Evolutionary conservation across 2,113 vertebrate genomes (phyloP), one percentile per base, ranked within the genome.

Genomic region (Oncorhynchus gorbuscha): DNA sequence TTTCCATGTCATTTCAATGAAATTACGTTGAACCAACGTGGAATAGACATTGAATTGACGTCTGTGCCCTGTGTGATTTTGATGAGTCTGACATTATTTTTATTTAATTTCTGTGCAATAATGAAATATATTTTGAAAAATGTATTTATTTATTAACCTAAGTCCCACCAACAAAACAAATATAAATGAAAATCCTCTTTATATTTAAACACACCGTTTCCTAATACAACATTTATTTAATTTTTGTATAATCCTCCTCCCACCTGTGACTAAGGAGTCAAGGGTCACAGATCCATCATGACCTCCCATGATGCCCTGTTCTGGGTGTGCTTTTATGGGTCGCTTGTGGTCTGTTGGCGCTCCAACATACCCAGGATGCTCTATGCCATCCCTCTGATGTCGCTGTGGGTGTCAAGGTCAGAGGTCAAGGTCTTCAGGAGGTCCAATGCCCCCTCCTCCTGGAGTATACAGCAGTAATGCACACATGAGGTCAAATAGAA

Each of bases 401-500:
- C 93, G 2, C 88, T 85, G 83, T 97, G 95, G 4, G 94, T 96
- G 87, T 94, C 90, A n/a, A 93, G 90, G 0, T 96, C 94, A 59
- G 93, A 90, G 84, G 93, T 93, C 89, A 98, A 92, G 87, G 91
- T 93, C 83, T 93, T 93, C 69, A 98, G 89, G 67, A 95, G 94
- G 81, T 94, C 95, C 72, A 94, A 81, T 62, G 96, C 94, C 28
- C 95, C 95, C 86, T 97, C 96, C 87, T 92, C 91, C 81, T 96
- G 95, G 83, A 97, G 87, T 95, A 98, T 96, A 85, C 89, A 92
- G 91, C 95, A 95, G 84, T 97, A 97, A 35, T 95, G 94, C 58
- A 61, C 58, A n/a, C 58, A 1, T 61, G 58, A n/a, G 16, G 5
- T 7, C 4, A 61, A n/a, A 22, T n/a, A n/a, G 5, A n/a, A n/a